Evolutionary conservation across 2,888 invertebrate species (phyloP), one percentile per base, ranked within the genome.

Genomic region (Agelastica alni): DNA sequence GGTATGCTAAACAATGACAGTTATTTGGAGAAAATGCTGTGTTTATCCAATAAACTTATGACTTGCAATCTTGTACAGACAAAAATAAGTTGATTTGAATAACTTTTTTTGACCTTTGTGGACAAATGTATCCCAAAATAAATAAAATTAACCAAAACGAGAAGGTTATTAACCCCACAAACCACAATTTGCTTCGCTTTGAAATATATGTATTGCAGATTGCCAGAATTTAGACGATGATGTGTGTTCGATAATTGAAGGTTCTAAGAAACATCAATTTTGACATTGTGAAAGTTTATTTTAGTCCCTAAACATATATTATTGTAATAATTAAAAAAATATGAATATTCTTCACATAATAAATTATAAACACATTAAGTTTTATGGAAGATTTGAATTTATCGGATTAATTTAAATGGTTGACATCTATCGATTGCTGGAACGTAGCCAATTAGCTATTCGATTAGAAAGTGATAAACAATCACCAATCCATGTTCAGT

Each of bases 131-230:
- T 10, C 39, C 39, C 17, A 39, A 48, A 48, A 39, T 39, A 39
- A 47, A 30, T 26, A 31, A 48, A 39, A 48, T 26, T 37, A 16
- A 22, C 39, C 48, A 39, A 48, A 47, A 48, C 31, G 13, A 26
- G 13, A 48, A 48, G 48, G 48, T 48, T 48, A 37, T 30, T 48
- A 48, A 48, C 48, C 48, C 26, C 43, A 37, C 18, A 18, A 13
- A 10, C 14, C 13, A 9, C 16, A 31, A 12, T 12, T 31, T 5
- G 4, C 10, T 4, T 31, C 12, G 6, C 4, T 31, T n/a, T n/a
- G n/a, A n/a, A n/a, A n/a, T n/a, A n/a, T n/a, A 0, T 31, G 30
- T 31, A 31, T 31, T 31, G 30, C n/a, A n/a, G n/a, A n/a, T n/a
- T n/a, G n/a, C n/a, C n/a, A n/a, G n/a, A n/a, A n/a, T n/a, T n/a